A percentile compares a stretch with the other conserved stretches of the same genome.
phyloP scores from a whole-genome alignment of 2,888 invertebrate genomes.

The Vannuccia rotundouncinata region DNA sequence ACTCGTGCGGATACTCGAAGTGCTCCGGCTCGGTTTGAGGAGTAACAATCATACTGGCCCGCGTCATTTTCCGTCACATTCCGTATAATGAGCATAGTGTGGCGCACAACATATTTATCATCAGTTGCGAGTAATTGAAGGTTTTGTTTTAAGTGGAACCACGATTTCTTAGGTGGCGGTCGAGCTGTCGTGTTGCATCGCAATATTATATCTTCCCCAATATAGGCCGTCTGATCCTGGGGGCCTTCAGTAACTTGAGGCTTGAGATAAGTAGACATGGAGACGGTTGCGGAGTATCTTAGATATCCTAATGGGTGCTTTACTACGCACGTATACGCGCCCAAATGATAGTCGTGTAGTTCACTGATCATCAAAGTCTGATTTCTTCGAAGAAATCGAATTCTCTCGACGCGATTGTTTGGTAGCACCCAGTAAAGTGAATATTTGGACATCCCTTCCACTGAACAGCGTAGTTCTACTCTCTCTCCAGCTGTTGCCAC shows the following conservation, averaged over 20 bases:
- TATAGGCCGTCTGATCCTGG: not conserved
- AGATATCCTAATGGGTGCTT: not conserved
- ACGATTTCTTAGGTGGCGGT: conserved; percentile 30
- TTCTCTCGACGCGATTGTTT: not conserved
- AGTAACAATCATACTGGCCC: conserved; percentile 31
- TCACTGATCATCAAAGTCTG: conserved; percentile 21
- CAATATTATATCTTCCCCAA: not conserved
- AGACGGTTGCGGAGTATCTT: not conserved
- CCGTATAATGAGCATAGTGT: conserved; percentile 10
- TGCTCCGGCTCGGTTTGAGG: conserved; percentile 19
- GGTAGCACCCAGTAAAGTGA: conserved; percentile 3
- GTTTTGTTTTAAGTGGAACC: conserved; percentile 13
- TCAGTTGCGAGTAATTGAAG: not conserved
- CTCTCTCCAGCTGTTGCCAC: not conserved
- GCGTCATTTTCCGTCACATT: conserved; percentile 32
- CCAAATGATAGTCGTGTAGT: conserved; percentile 21
- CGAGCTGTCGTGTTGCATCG: conserved; percentile 28
- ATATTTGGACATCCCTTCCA: not conserved
- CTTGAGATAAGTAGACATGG: not conserved
- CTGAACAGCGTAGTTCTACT: not conserved
- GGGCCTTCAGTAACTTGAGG: conserved; percentile 25
- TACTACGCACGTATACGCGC: conserved; percentile 30
- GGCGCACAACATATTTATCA: not conserved
- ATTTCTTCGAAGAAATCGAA: conserved; percentile 16
- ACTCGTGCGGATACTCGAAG: not conserved